Percentiles rank a stretch among this genome's conserved stretches.
These are phyloP conservation scores for Radopholus similis DNA, from an alignment of 1,140 invertebrate species.

Conservation along the genomic window DNA sequence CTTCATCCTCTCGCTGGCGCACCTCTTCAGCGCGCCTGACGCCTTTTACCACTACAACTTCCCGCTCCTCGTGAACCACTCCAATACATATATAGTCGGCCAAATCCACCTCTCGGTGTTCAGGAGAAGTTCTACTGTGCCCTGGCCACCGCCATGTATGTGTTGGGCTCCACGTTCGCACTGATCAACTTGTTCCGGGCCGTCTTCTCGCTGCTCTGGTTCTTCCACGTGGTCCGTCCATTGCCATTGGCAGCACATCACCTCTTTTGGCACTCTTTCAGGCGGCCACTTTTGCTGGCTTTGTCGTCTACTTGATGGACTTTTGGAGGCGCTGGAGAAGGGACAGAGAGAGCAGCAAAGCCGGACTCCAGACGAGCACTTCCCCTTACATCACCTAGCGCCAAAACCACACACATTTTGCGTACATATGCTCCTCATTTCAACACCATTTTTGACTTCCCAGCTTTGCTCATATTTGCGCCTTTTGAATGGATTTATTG, in stretches of 20 bases:
- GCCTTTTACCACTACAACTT: constrained; percentile 29
- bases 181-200: constrained; percentile 10
- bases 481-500: not conserved
- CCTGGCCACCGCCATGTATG: constrained; percentile 19
- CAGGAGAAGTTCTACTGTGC: constrained; percentile 27
- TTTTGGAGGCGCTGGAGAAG: constrained; percentile 12
- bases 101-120: constrained; percentile 4
- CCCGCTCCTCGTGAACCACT: constrained; percentile 16
- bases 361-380: not conserved
- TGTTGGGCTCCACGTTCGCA: constrained; percentile 8
- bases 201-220: constrained; percentile 16
- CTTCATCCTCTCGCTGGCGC: constrained; percentile 10
- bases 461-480: not conserved
- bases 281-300: constrained; percentile 9
- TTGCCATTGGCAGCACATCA: not conserved
- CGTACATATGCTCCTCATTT: not conserved
- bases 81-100: not conserved
- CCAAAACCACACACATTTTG: no score
- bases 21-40: constrained; percentile 27
- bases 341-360: not conserved
- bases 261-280: constrained; percentile 12
- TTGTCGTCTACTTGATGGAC: constrained; percentile 12
- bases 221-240: constrained; percentile 25
- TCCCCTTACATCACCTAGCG: no score
- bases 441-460: not conserved